Evolutionary conservation across 2,888 invertebrate genomes (phyloP).

Genomic region (Drosophila ustulata): DNA sequence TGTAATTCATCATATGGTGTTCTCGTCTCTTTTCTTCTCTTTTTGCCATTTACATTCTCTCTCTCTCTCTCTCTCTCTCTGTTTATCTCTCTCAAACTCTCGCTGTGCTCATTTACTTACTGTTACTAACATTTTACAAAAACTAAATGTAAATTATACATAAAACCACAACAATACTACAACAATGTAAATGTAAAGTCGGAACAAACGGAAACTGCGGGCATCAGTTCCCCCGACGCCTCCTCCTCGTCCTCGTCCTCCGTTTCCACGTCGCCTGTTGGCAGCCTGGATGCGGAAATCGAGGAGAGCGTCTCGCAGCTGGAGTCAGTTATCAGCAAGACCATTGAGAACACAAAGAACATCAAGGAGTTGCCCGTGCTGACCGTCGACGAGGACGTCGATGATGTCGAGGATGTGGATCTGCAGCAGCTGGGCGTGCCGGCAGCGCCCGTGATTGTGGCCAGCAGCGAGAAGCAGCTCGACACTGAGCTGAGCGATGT

Average conservation of each 20-base stretch:
- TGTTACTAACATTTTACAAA: slow-evolving; percentile 54
- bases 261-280: slow-evolving; percentile 9
- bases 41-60: slow-evolving; percentile 66
- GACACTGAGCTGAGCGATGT: not conserved
- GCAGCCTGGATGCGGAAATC: slow-evolving; percentile 81
- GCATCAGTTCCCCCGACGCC: not conserved
- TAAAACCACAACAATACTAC: slow-evolving; percentile 41
- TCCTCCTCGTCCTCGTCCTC: slow-evolving; percentile 24
- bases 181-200: slow-evolving; percentile 40
- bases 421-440: slow-evolving; percentile 55
- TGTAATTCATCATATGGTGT: slow-evolving; percentile 77
- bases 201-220: slow-evolving; percentile 37
- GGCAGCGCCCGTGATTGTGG: slow-evolving; percentile 55
- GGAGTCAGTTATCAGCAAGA: slow-evolving; percentile 85
- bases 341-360: slow-evolving; percentile 85
- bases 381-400: slow-evolving; percentile 64
- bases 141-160: slow-evolving; percentile 51
- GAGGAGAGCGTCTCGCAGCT: slow-evolving; percentile 83
- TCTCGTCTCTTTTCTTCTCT: slow-evolving; percentile 74
- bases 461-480: slow-evolving; percentile 43
- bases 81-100: slow-evolving; percentile 35
- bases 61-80: slow-evolving; percentile 40
- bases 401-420: slow-evolving; percentile 64
- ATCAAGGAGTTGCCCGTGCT: slow-evolving; percentile 82
- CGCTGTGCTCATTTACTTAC: slow-evolving; percentile 61